Base-by-base conservation (phyloP, 2,113 vertebrate species). In the Micromys minutus region DNA sequence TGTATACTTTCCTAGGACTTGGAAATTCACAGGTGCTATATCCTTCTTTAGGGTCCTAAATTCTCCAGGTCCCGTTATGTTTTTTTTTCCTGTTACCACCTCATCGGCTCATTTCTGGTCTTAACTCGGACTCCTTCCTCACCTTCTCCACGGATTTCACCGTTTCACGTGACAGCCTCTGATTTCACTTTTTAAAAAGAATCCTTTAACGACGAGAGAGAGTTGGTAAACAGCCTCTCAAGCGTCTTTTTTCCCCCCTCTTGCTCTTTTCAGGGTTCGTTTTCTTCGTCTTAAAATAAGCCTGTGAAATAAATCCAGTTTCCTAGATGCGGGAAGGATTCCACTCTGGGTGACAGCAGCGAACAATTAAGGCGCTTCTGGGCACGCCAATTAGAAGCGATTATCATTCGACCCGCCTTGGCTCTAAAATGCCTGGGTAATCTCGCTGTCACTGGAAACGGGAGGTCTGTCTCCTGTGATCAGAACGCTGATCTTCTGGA, bases 301-400 rank as follows among this genome's bases (percentile, higher is more conserved):
- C 65, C 42, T 22, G 85, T 9, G 31, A 87, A 93, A 90, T 22
- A 86, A 97, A 96, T 81, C 5, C 47, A 77, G 31, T 83, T 94
- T 59, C 75, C 89, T 91, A 92, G 93, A 93, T 0, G 57, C 61
- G 91, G 92, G 36, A 80, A 95, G n/a, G 92, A 94, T 94, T 91
- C 67, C 21, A 45, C 55, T 95, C 87, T 96, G 91, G 96, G 87
- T 94, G 96, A 94, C 95, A 96, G 94, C 87, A 87, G 85, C 72
- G 93, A 93, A 96, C 96, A 97, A 97, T 96, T 92, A 96, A 95
- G 95, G 92, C 72, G 90, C 86, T 97, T 87, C 81, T 95, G 93
- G 90, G 94, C 94, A 89, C 95, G 90, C 85, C 95, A 96, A 97
- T 98, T 97, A 96, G 96, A 96, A 93, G 93, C 96, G 96, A 97